Conservation (phyloP, 2,888 invertebrate genomes). For the Caenorhabditis sp. region DNA sequence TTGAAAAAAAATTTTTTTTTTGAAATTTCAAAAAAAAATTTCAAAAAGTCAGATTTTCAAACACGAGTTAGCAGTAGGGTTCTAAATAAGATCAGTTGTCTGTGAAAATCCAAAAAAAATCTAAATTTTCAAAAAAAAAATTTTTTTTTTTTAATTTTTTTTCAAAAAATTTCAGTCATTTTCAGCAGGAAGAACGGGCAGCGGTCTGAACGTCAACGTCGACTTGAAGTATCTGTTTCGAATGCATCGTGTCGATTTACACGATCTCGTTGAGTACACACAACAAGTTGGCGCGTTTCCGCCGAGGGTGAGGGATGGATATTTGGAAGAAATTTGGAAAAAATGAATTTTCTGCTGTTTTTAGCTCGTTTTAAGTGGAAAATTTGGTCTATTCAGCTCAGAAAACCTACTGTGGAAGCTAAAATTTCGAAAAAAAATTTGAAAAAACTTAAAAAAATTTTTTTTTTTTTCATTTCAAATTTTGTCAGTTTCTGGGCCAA, state of each 20-base stretch:
- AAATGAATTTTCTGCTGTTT: not conserved
- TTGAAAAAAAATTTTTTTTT: no score
- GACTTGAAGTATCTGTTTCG: conserved; percentile 35
- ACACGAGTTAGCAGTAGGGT: no score
- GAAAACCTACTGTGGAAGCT: no score
- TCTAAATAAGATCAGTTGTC: no score
- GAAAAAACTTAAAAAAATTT: no score
- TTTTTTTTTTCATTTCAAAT: no score
- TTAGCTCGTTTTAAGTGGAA: no score
- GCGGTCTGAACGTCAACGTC: conserved; percentile 3
- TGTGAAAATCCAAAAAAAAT: not conserved
- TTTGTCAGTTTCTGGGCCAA: no score
- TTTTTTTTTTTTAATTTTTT: not conserved
- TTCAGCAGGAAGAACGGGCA: conserved; percentile 40
- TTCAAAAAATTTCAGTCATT: conserved; percentile 1
- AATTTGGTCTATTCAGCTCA: no score
- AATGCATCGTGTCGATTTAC: conserved; percentile 26
- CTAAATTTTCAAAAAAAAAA: not conserved
- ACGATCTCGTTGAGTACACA: not conserved
- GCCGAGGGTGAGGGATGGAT: conserved; percentile 9
- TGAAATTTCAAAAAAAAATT: not conserved
- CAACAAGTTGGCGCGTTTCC: conserved; percentile 33
- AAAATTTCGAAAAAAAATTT: no score
- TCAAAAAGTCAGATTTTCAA: no score
- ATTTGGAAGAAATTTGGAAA: not conserved